Conservation (phyloP, 2,113 vertebrate species). For the Muntiacus reevesi region DNA sequence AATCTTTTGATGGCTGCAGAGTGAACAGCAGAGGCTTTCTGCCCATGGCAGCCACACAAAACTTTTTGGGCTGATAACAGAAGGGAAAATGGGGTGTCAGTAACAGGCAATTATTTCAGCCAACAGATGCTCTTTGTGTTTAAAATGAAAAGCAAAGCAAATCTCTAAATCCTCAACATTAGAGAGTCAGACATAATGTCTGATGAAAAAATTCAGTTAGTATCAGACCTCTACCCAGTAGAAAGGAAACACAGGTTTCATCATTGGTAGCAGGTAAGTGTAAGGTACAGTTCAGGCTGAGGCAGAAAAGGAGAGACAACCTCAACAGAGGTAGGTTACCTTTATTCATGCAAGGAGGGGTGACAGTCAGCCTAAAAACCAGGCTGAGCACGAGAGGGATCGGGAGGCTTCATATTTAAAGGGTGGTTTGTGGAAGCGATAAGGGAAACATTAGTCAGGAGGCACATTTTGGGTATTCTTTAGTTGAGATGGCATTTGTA, state of each 20-base stretch:
- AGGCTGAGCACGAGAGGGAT: background rate
- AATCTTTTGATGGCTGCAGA: background rate
- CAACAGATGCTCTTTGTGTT: slow-evolving; percentile 19
- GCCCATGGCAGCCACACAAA: background rate
- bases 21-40: background rate
- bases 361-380: background rate
- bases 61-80: background rate
- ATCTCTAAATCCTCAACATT: background rate
- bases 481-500: background rate
- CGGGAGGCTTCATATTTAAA: background rate
- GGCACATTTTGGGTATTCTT: background rate
- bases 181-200: background rate
- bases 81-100: background rate
- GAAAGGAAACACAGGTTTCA: background rate
- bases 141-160: slow-evolving; percentile 39
- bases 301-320: background rate
- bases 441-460: background rate
- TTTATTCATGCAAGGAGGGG: background rate
- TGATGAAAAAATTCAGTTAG: slow-evolving; percentile 14
- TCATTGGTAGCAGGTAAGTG: background rate
- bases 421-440: background rate
- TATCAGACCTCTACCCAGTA: background rate
- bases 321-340: background rate
- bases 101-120: background rate
- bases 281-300: background rate